A percentile compares a stretch with the other conserved stretches of the same genome.
phyloP scores from a whole-genome alignment of 2,797 vertebrate species.

The Takifugu rubripes region DNA sequence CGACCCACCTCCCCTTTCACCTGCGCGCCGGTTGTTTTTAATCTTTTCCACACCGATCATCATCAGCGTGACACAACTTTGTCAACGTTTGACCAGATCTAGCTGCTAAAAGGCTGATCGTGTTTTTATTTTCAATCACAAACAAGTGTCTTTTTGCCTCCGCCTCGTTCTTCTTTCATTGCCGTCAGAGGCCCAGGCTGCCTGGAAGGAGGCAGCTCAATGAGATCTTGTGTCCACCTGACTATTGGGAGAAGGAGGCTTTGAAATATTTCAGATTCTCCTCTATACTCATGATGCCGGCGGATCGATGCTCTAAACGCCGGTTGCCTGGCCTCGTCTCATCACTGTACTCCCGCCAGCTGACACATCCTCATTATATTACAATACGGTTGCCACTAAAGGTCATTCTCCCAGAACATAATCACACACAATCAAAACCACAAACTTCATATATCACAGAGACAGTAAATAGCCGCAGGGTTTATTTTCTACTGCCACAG shows the following conservation, averaged over 20 bases:
- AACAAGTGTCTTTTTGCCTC: conserved; percentile 27
- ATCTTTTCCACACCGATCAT: conserved; percentile 55
- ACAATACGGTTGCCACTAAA: conserved; percentile 99
- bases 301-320: conserved; percentile 72
- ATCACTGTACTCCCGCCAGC: conserved; percentile 90
- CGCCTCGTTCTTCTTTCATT: conserved; percentile 33
- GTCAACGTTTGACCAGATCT: conserved; percentile 35
- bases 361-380: conserved; percentile 99
- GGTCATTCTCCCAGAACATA: conserved; percentile 99
- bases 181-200: conserved; percentile 26
- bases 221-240: conserved; percentile 54
- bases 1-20: conserved; percentile 59
- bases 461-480: conserved; percentile 95
- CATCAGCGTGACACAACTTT: conserved; percentile 39
- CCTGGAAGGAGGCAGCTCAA: conserved; percentile 33
- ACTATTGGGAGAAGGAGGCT: conserved; percentile 43
- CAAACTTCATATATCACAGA: conserved; percentile 99
- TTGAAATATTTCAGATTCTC: conserved; percentile 74
- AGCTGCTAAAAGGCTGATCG: conserved; percentile 8
- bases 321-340: conserved; percentile 69
- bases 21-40: conserved; percentile 41
- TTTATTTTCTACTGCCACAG: conserved; percentile 91
- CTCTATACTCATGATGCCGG: conserved; percentile 51
- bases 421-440: conserved; percentile 99
- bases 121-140: conserved; percentile 27